A percentile compares a stretch with the other conserved stretches of the same genome.
phyloP scores from a whole-genome alignment of 2,888 invertebrate species.

The Agrotis puta region DNA sequence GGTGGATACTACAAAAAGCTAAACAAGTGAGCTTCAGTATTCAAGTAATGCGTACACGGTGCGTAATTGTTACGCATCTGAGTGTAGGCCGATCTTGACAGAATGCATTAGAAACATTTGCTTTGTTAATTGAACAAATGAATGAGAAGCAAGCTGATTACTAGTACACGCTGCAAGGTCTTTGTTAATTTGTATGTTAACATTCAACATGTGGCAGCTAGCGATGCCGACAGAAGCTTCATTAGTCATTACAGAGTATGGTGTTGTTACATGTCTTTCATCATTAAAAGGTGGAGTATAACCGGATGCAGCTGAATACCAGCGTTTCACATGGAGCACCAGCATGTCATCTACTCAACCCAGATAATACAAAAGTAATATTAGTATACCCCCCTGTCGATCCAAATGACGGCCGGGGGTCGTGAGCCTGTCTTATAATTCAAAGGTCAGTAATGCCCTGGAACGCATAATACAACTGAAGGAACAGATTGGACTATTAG shows the following conservation, averaged over 20 bases:
- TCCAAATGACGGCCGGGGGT: too few species aligned
- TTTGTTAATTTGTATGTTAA: slow-evolving; percentile 19
- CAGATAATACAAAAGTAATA: too few species aligned
- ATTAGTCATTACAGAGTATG: neutral
- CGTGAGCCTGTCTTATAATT: too few species aligned
- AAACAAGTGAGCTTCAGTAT: neutral
- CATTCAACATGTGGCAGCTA: slow-evolving; percentile 8
- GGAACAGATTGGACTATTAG: too few species aligned
- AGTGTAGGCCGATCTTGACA: slow-evolving; percentile 12
- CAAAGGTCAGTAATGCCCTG: too few species aligned
- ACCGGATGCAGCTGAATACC: too few species aligned
- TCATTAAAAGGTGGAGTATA: too few species aligned
- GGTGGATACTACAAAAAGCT: neutral
- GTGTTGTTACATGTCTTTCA: neutral
- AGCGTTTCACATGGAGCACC: too few species aligned
- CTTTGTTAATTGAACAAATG: slow-evolving; percentile 16
- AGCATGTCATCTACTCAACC: too few species aligned
- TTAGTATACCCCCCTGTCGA: too few species aligned
- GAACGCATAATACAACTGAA: too few species aligned
- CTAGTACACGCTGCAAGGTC: neutral
- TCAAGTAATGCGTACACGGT: neutral
- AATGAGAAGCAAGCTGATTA: slow-evolving; percentile 32
- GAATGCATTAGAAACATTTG: slow-evolving; percentile 8
- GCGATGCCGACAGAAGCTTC: slow-evolving; percentile 6
- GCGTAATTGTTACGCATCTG: slow-evolving; percentile 4